Base-by-base conservation (phyloP, 1,140 invertebrate species). In the Aphelenchoides avenae region DNA sequence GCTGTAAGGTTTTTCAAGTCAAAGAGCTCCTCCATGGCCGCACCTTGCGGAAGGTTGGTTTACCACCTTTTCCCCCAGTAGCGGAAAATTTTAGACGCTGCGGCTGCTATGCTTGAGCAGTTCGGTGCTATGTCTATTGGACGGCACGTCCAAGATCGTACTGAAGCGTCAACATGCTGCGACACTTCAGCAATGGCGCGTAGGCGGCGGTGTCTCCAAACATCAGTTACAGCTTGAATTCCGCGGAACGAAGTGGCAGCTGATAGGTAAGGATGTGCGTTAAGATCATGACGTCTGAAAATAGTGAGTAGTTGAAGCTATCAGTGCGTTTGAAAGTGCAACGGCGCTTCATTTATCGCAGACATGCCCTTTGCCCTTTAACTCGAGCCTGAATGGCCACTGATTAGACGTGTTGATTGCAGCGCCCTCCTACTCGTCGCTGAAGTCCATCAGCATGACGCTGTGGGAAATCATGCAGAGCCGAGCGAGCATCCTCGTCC, bases 221-320 rank as follows among this genome's bases (percentile, higher is more conserved):
- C 84, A 86, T 75, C 80, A 83, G 49, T 73, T 86, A 1, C 78
- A 83, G 33, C 76, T 86, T 34, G 84, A 86, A 76, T 86, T 86
- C 73, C 79, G 84, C 26, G 83, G 82, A 36, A 81, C 83, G 26
- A 82, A 84, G 71, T 84, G 83, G 83, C 73, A 77, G 54, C 57
- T 77, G 15, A 75, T 77, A 43, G 72, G 72, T 75, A 22, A 42
- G 67, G 47, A 11, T 7, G n/a, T n/a, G n/a, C n/a, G n/a, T n/a
- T n/a, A n/a, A n/a, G n/a, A n/a, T n/a, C n/a, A n/a, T n/a, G n/a
- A n/a, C n/a, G n/a, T n/a, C n/a, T n/a, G n/a, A n/a, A n/a, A n/a
- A n/a, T n/a, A n/a, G n/a, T n/a, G n/a, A n/a, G n/a, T n/a, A n/a
- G n/a, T n/a, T n/a, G n/a, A n/a, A n/a, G n/a, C n/a, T n/a, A n/a